Percentiles rank a stretch among this genome's conserved stretches.
Evolutionary conservation across 2,113 vertebrate genomes (phyloP).

Genomic region (Origma solitaria): DNA sequence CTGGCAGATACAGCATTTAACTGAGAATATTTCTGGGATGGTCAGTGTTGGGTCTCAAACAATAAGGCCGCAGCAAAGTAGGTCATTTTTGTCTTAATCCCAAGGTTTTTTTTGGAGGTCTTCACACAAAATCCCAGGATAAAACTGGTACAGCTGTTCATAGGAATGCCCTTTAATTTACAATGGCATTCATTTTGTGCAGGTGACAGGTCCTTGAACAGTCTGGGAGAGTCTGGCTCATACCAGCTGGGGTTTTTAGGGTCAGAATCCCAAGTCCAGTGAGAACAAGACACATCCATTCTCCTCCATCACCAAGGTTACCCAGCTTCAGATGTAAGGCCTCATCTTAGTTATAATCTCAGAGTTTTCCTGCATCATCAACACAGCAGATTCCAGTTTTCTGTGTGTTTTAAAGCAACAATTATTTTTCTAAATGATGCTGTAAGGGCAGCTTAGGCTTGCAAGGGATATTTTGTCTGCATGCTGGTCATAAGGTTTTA

Average conservation of each 20-base stretch:
- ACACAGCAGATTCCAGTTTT: neutral
- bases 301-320: neutral
- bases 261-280: neutral
- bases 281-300: neutral
- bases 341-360: neutral
- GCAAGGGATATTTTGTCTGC: neutral
- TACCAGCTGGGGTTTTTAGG: neutral
- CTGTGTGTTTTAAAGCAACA: neutral
- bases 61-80: neutral
- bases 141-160: neutral
- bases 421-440: neutral
- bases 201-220: neutral
- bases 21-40: neutral
- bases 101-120: neutral
- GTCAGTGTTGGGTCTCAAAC: neutral
- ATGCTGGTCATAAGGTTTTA: neutral
- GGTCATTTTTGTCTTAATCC: neutral
- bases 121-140: neutral
- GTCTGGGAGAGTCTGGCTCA: neutral
- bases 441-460: neutral
- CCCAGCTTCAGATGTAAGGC: neutral
- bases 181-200: neutral
- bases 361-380: neutral
- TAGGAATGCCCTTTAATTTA: neutral
- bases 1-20: neutral